Percentiles rank a stretch among this genome's conserved stretches.
phyloP scores from a whole-genome alignment of 1,140 invertebrate genomes.

The Diplogasteroides magnus region DNA sequence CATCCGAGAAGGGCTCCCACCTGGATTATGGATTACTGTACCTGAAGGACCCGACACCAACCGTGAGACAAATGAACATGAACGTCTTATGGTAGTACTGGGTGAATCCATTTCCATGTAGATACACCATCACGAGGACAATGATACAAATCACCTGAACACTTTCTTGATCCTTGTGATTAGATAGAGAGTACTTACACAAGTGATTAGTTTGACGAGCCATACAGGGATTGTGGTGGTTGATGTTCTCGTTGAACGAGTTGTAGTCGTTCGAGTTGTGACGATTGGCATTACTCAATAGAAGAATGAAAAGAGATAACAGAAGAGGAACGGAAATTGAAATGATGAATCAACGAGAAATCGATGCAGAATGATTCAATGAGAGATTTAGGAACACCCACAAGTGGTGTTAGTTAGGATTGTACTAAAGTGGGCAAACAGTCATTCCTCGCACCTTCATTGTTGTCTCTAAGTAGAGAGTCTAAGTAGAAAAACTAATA shows the following conservation, averaged over 20 bases:
- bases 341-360: no score
- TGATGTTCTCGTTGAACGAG: neutral
- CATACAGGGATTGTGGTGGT: neutral
- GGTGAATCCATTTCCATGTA: neutral
- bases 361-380: no score
- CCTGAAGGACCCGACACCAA: no score
- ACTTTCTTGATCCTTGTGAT: neutral
- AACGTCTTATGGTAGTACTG: neutral
- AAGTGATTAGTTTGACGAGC: neutral
- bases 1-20: constrained; percentile 2
- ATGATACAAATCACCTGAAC: neutral
- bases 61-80: neutral
- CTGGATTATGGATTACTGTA: no score
- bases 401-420: no score
- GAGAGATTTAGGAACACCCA: no score
- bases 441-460: no score
- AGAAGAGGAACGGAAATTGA: no score
- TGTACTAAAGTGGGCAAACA: no score
- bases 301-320: no score
- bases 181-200: neutral
- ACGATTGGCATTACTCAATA: neutral
- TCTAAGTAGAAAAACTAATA: no score
- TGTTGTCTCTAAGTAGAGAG: no score
- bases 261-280: neutral
- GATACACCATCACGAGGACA: neutral